A percentile compares a stretch with the other conserved stretches of the same genome.
Evolutionary conservation across 2,797 vertebrate species (phyloP).

Genomic region (Gymnocypris eckloni): DNA sequence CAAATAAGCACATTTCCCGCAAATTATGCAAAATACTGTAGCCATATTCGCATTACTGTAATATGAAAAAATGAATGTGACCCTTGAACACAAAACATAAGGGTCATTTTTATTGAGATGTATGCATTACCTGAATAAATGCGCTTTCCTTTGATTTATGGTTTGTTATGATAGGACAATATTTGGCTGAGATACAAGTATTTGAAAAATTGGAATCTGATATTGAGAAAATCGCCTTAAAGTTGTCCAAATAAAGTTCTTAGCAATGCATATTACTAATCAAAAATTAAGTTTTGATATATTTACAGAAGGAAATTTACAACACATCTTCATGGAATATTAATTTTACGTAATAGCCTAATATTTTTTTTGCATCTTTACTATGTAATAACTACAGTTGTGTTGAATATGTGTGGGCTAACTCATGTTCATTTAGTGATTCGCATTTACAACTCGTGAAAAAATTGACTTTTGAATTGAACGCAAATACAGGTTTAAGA

Average conservation of each 20-base stretch:
- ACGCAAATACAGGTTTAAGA: slow-evolving; percentile 46
- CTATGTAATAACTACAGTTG: background rate
- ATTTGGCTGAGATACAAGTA: no score
- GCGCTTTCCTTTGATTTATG: no score
- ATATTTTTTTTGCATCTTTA: background rate
- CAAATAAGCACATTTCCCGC: background rate
- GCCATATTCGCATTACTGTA: background rate
- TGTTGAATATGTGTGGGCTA: background rate
- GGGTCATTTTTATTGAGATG: no score
- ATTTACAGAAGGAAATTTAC: background rate
- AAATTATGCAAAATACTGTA: background rate
- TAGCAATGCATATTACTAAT: no score
- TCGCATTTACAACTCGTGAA: background rate
- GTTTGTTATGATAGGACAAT: no score
- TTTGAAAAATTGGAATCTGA: background rate
- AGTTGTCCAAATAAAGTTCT: no score
- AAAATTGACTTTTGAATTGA: slow-evolving; percentile 59
- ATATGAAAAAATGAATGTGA: no score
- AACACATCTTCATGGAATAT: background rate
- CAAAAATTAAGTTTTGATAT: background rate
- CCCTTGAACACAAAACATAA: no score
- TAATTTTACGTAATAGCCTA: background rate
- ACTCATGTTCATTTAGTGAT: no score
- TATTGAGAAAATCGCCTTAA: no score
- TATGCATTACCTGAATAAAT: no score